Base-by-base conservation (phyloP, 1,140 invertebrate genomes). In the Globodera ellingtonae region DNA sequence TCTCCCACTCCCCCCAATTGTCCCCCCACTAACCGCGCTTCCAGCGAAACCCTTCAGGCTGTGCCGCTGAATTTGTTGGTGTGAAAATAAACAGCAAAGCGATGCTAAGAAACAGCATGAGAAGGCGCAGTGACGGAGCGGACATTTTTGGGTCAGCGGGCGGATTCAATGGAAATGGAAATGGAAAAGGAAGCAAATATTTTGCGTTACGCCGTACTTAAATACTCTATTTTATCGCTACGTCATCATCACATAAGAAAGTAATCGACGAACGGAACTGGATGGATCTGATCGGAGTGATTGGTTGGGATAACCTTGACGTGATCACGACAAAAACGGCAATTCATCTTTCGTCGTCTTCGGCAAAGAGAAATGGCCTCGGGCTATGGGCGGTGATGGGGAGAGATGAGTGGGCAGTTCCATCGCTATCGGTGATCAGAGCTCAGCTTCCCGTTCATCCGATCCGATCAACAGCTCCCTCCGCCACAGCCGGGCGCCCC, bases 401-500 rank as follows among this genome's bases (percentile, higher is more conserved):
- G 52, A 8, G 52, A 15, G 52, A 52, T 52, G 8, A 52, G 15
- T 10, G 52, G 52, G 52, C 8, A 52, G 52, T 10, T 9, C 52
- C 52, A 62, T 62, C 56, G 56, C 5, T 62, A 15, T 62, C 56
- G 18, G 56, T 62, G 50, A 52, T 52, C 50, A 52, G 50, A 52
- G 10, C 50, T 52, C 7, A 52, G 7, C 4, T 9, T 7, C 50
- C 50, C 50, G 10, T 52, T 52, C 50, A 52, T 52, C 66, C n/a
- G 35, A 35, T 35, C 3, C 24, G 67, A 70, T 70, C 21, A 70
- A 21, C 67, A 70, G 10, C 18, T 35, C 24, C 24, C 67, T 10
- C 67, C 67, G 46, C 67, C 67, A 47, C 67, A 70, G 67, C 67
- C 67, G 6, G 67, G 67, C n/a, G 46, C 46, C 67, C 67, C 67